Conservation (phyloP, 2,888 invertebrate genomes). For the Octonoba sinensis region DNA sequence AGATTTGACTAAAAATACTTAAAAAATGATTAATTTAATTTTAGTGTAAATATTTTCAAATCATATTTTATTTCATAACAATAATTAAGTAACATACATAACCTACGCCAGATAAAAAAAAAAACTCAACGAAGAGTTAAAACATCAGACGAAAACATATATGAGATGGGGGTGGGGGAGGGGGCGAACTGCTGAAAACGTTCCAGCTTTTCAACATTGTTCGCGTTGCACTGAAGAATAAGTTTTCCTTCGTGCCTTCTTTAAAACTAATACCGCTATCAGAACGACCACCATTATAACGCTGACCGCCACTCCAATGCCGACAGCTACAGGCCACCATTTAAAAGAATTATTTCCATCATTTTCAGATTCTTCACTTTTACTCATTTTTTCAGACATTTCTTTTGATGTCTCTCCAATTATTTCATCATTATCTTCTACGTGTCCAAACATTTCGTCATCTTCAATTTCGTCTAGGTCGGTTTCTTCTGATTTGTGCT, state of each 20-base stretch:
- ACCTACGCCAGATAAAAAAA: too few species aligned
- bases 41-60: too few species aligned
- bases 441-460: background rate
- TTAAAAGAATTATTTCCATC: slow-evolving; percentile 14
- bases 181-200: too few species aligned
- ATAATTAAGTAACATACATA: too few species aligned
- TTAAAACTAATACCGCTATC: slow-evolving; percentile 32
- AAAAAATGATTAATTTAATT: too few species aligned
- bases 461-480: too few species aligned
- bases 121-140: too few species aligned
- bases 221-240: slow-evolving; percentile 50
- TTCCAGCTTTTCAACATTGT: slow-evolving; percentile 32
- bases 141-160: too few species aligned
- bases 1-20: too few species aligned
- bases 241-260: slow-evolving; percentile 30
- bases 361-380: background rate
- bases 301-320: slow-evolving; percentile 22
- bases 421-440: background rate
- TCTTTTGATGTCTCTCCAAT: background rate
- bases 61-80: too few species aligned
- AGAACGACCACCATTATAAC: slow-evolving; percentile 30
- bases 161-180: too few species aligned
- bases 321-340: slow-evolving; percentile 55
- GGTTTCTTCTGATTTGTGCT: background rate
- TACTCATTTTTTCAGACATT: background rate